Evolutionary conservation across 2,888 invertebrate species (phyloP), one percentile per base, ranked within the genome.

Genomic region (Thereva nobilitata): DNA sequence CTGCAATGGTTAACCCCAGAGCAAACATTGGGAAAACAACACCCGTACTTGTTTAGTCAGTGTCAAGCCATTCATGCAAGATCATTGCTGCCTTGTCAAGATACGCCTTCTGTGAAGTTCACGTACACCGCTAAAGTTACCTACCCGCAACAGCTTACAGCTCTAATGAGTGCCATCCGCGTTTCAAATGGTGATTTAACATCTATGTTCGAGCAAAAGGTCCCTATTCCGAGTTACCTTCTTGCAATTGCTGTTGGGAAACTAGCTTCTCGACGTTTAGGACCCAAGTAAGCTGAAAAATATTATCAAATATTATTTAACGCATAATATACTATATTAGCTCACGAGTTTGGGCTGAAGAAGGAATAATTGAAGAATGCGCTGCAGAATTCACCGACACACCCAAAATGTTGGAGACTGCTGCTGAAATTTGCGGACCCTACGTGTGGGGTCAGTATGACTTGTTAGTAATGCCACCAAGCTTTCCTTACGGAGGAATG

Each of bases 401-500:
- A 0, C 91, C 95, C 76, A 83, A 86, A 67, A 92, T 95, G 84
- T 76, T 97, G 35, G 83, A 87, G 72, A 88, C 88, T 0, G 97
- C 95, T 0, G 93, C 95, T 77, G 85, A 86, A 2, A 82, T 96
- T 70, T 90, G 93, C 76, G 96, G 96, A 0, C 89, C 90, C 0
- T 96, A 97, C 79, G 90, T 92, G 64, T 96, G 96, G 96, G 89
- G 89, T 5, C 86, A 88, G 72, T 97, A 97, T 79, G 96, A 97
- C 80, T 76, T 92, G 67, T 82, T 97, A 44, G 92, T 97, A 45
- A 84, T 97, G 76, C 97, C 97, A 0, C 94, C 96, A 0, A 79
- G 79, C 3, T 97, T 97, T 83, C 95, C 97, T 0, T 96, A 89
- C 77, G 97, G 97, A 1, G 97, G 97, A 23, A 97, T 97, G 97